Conservation (phyloP, 2,888 invertebrate species). For the Strigamia maritima region DNA sequence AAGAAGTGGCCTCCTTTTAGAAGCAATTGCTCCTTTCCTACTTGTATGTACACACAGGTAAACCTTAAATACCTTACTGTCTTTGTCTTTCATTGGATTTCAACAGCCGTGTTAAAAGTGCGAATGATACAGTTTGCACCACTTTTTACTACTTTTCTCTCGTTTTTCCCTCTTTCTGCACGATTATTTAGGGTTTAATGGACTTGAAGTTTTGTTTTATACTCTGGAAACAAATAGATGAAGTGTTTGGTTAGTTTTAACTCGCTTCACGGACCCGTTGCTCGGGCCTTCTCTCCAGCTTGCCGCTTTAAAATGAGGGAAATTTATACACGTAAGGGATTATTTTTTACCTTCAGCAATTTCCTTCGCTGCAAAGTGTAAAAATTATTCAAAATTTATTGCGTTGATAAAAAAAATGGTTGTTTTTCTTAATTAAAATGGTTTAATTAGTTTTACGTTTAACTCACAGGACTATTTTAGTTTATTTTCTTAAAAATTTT, state of each 20-base stretch:
- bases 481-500: too few species aligned
- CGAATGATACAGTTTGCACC: neutral
- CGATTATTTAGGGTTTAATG: constrained; percentile 17
- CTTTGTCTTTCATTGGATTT: neutral
- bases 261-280: too few species aligned
- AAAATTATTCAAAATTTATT: too few species aligned
- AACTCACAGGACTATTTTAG: too few species aligned
- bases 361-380: too few species aligned
- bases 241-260: neutral
- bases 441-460: too few species aligned
- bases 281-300: too few species aligned
- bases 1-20: neutral
- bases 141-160: neutral
- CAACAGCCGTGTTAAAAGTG: neutral
- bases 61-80: neutral
- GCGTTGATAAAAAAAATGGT: too few species aligned
- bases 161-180: neutral
- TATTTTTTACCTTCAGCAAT: too few species aligned
- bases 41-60: neutral
- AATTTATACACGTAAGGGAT: too few species aligned
- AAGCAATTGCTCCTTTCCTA: neutral
- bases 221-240: neutral
- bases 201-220: constrained; percentile 20
- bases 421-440: too few species aligned
- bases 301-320: too few species aligned